phyloP scores from a whole-genome alignment of 2,888 invertebrate genomes.

The Torymus texanus region DNA sequence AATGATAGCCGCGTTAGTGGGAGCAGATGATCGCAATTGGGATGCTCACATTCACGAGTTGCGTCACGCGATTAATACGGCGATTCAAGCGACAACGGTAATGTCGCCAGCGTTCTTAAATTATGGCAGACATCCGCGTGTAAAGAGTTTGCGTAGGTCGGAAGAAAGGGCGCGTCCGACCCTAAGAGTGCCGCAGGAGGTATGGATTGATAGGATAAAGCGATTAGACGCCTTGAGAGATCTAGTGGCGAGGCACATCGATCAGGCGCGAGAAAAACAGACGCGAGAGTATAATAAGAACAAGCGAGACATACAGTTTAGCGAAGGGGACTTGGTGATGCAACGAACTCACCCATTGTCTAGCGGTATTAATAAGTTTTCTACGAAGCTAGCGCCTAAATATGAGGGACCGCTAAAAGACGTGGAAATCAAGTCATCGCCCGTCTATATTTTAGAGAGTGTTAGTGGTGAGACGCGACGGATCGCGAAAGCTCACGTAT shows the following conservation, averaged over 20 bases:
- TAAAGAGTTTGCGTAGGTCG: slow-evolving; percentile 34
- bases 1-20: slow-evolving; percentile 28
- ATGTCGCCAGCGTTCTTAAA: slow-evolving; percentile 19
- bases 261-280: too few relatives aligned
- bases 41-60: slow-evolving; percentile 19
- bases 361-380: too few relatives aligned
- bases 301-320: too few relatives aligned
- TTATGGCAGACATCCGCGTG: slow-evolving; percentile 10
- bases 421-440: background rate
- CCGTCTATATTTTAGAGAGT: background rate
- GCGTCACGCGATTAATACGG: slow-evolving; percentile 17
- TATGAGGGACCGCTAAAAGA: background rate
- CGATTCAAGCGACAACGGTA: slow-evolving; percentile 4
- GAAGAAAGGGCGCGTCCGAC: background rate
- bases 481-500: too few relatives aligned
- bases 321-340: too few relatives aligned
- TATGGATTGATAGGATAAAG: background rate
- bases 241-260: too few relatives aligned
- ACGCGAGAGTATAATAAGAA: too few relatives aligned
- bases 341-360: too few relatives aligned
- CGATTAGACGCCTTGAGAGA: background rate
- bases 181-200: background rate
- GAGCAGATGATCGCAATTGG: slow-evolving; percentile 18
- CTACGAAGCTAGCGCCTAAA: background rate
- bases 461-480: background rate